Base-by-base conservation (phyloP, 2,113 vertebrate species). In the Thryonomys swinderianus region DNA sequence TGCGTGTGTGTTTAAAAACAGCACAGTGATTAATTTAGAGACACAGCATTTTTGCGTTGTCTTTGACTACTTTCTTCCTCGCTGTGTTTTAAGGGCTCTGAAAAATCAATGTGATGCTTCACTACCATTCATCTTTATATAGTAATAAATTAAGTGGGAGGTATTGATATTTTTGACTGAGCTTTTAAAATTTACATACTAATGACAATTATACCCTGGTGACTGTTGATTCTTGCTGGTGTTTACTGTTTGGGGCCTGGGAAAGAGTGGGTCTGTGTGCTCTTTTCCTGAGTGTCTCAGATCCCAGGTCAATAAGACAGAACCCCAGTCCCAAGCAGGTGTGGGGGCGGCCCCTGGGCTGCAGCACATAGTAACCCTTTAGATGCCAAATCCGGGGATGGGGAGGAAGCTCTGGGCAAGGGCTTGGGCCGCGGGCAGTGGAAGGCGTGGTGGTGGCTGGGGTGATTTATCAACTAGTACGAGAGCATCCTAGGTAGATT, bases 131-230 rank as follows among this genome's bases (percentile, higher is more conserved):
- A 98, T 99, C 99, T 99, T 99, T 99, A 99, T 99, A 99, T 98
- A 99, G 99, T 99, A 99, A 99, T 99, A 99, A 99, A 99, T 99
- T 99, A 99, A 99, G 99, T 99, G 98, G 98, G 98, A 98, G 97
- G 98, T 99, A 99, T 99, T 98, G 99, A 99, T 99, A 98, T 98
- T 98, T 98, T 98, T 98, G 97, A 98, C 97, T 84, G 97, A 97
- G 98, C 98, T 99, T 98, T 99, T 99, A 99, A 99, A 99, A 99
- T 99, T 98, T 98, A 98, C 99, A 99, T 99, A 98, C 98, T 99
- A 99, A 99, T 99, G 99, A 99, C 99, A 98, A 96, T 97, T 98
- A 98, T 97, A 98, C 98, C 98, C 98, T 98, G 97, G 98, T 98
- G 98, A 98, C 98, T 98, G 96, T 97, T 98, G 98, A 98, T 98